Base-by-base conservation (phyloP, 2,888 invertebrate species). In the Oxytorus armatus region DNA sequence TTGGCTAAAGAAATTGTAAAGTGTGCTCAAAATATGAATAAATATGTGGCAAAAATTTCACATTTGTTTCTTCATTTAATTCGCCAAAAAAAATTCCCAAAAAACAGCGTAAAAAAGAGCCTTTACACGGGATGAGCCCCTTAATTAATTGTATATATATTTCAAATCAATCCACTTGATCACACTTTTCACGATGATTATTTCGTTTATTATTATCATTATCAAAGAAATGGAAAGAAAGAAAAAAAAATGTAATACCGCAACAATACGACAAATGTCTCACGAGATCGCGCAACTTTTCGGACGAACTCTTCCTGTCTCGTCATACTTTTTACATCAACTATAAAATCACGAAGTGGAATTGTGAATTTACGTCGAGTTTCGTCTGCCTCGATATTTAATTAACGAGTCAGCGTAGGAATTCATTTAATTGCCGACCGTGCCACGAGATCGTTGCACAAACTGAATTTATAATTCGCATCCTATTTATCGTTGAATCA, bases 261-360 rank as follows among this genome's bases (percentile, higher is more conserved):
- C 73, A 81, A 81, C 77, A 81, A 81, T 74, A 70, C 68, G 49
- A 77, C 55, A 76, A 79, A 72, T 72, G 59, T 79, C 79, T 76
- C 79, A 79, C 79, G 79, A 55, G 79, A 44, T 79, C 59, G 49
- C 75, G 79, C 75, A 79, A 79, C 79, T 57, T 47, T n/a, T n/a
- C n/a, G 73, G 70, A 72, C 57, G 70, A 76, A 72, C 72, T 66
- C 78, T 70, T 81, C 69, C 68, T 53, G 80, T 81, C 77, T 68
- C 80, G 69, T 69, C 80, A 74, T 73, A 69, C 77, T 65, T 61
- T 77, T 77, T 59, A 39, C 73, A 72, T 69, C 77, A 77, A 74
- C 80, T 39, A 77, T 76, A 79, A 79, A 72, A 76, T 79, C 79
- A 61, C 70, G 76, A 76, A 75, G 44, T 76, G 70, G 79, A 79